Evolutionary conservation across 1,140 invertebrate genomes (phyloP).

Genomic region (Venustaconcha ellipsiformis): DNA sequence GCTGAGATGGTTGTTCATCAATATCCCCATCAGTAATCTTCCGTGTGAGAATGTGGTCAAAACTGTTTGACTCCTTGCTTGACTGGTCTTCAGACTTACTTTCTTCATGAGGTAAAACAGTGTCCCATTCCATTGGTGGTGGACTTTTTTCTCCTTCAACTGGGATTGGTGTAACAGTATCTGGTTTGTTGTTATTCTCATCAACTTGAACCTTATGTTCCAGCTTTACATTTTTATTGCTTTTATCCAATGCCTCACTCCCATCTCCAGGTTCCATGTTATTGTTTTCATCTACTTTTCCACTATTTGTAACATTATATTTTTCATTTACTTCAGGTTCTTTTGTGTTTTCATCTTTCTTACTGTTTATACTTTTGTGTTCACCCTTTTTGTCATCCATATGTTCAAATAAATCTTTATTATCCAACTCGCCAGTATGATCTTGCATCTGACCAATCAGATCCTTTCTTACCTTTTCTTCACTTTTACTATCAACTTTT

Average conservation of each 20-base stretch:
- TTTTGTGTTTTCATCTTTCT: too few species aligned
- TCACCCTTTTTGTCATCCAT: too few species aligned
- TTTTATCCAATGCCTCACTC: background rate
- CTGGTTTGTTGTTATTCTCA: background rate
- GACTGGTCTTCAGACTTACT: background rate
- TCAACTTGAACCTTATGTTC: background rate
- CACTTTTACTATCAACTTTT: conserved; percentile 11
- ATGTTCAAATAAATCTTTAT: too few species aligned
- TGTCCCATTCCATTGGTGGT: background rate
- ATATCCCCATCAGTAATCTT: conserved; percentile 26
- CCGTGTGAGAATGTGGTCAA: conserved; percentile 13
- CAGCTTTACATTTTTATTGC: background rate
- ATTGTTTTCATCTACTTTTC: too few species aligned
- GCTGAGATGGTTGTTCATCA: conserved; percentile 30
- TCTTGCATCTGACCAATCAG: too few species aligned
- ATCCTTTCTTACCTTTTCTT: background rate
- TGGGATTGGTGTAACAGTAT: background rate
- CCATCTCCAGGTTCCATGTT: too few species aligned
- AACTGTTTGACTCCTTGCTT: conserved; percentile 12
- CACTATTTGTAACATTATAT: too few species aligned
- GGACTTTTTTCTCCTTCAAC: background rate
- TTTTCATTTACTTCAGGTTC: too few species aligned
- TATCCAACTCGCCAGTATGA: too few species aligned
- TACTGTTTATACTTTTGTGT: too few species aligned
- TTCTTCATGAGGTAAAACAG: background rate